A percentile compares a stretch with the other conserved stretches of the same genome.
Conservation (phyloP, 2,113 vertebrate species). For the Phaethornis superciliosus region DNA sequence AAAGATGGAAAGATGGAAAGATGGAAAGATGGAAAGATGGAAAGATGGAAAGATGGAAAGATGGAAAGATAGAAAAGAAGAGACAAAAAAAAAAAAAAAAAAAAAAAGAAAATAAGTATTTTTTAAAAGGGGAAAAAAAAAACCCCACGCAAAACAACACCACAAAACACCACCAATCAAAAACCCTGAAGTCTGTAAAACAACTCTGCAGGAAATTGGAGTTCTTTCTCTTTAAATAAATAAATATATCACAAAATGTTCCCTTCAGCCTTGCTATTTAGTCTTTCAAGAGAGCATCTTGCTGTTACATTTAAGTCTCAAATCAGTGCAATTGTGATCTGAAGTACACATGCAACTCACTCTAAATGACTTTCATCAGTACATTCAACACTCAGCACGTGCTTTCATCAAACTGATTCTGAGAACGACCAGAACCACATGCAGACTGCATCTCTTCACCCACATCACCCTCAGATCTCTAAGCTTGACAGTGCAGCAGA, state of each 20-base stretch:
- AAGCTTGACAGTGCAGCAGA: neutral
- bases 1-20: too few species aligned
- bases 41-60: too few species aligned
- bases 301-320: neutral
- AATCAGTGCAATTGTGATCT: conserved; percentile 20
- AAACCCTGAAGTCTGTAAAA: neutral
- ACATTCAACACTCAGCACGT: neutral
- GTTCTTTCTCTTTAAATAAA: neutral
- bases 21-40: too few species aligned
- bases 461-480: neutral
- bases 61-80: too few species aligned
- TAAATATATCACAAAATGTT: neutral
- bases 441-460: neutral
- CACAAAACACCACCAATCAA: too few species aligned
- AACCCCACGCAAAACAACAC: too few species aligned
- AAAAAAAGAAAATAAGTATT: too few species aligned
- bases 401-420: neutral
- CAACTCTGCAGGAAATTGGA: neutral
- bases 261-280: neutral
- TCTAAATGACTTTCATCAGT: neutral
- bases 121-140: too few species aligned
- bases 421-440: neutral
- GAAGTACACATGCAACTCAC: neutral
- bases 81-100: too few species aligned
- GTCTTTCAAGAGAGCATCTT: neutral